Evolutionary conservation across 2,797 vertebrate species (phyloP).

Genomic region (Hypotaenidia philippensis): DNA sequence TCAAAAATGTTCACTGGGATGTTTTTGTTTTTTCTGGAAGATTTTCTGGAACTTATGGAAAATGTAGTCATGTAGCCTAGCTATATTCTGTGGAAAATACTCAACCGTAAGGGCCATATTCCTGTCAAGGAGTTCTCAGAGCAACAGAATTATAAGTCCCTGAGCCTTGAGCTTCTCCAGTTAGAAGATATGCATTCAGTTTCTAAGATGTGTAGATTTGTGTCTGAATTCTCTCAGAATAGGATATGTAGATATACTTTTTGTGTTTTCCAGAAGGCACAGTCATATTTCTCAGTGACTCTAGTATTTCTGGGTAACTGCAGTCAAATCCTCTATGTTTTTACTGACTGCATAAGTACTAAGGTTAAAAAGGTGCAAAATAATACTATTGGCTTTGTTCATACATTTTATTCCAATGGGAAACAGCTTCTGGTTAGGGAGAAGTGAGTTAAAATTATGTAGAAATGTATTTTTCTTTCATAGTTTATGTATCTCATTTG

Average conservation of each 20-base stretch:
- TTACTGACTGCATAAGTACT: background rate
- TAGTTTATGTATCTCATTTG: background rate
- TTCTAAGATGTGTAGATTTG: background rate
- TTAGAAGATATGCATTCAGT: background rate
- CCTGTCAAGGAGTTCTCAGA: slow-evolving; percentile 39
- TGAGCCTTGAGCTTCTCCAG: background rate
- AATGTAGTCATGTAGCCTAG: slow-evolving; percentile 62
- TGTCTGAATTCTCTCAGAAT: slow-evolving; percentile 3
- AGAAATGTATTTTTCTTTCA: background rate
- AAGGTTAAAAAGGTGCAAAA: background rate
- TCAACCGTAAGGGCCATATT: slow-evolving; percentile 50
- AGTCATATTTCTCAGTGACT: background rate
- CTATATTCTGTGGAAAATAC: slow-evolving; percentile 70
- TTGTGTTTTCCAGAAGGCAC: background rate
- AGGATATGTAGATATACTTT: background rate
- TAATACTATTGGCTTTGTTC: background rate
- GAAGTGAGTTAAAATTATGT: background rate
- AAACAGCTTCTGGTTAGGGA: background rate
- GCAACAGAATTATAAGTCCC: slow-evolving; percentile 12
- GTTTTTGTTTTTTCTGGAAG: slow-evolving; percentile 73
- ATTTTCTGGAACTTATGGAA: slow-evolving; percentile 76
- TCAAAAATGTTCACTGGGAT: slow-evolving; percentile 70
- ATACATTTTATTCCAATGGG: background rate
- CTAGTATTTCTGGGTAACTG: background rate
- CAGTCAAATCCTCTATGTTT: background rate